Percentiles rank a stretch among this genome's conserved stretches.
phyloP scores from a whole-genome alignment of 1,140 invertebrate species.

The Pteromalus puparum region DNA sequence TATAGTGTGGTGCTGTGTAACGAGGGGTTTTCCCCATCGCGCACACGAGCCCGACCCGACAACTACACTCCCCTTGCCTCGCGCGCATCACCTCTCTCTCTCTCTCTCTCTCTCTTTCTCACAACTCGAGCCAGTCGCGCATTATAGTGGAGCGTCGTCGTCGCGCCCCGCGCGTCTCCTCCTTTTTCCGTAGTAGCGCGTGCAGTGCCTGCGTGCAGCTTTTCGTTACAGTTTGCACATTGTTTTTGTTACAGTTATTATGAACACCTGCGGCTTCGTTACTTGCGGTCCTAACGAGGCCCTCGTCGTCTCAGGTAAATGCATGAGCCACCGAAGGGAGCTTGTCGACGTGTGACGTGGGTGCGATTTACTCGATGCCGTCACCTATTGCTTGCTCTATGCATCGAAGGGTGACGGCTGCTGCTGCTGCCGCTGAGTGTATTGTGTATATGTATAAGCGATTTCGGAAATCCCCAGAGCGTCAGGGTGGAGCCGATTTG shows the following conservation, averaged over 20 bases:
- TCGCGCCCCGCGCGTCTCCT: not conserved
- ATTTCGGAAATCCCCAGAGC: no score
- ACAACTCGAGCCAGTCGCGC: no score
- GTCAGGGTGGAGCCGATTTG: no score
- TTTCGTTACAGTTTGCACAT: not conserved
- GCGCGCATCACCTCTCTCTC: not conserved
- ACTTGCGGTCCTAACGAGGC: conserved; percentile 98
- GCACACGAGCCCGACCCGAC: not conserved
- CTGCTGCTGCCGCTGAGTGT: no score
- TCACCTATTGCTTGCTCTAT: no score
- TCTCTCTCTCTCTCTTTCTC: no score
- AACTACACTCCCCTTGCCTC: not conserved
- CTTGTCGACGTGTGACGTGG: no score
- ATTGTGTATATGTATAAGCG: no score
- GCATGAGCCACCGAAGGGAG: not conserved
- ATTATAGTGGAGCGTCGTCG: no score
- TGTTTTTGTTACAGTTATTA: conserved; percentile 66
- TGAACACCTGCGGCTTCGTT: conserved; percentile 93
- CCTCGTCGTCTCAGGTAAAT: conserved; percentile 95
- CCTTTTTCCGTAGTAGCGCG: not conserved
- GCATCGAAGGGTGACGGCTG: no score
- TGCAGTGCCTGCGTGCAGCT: not conserved
- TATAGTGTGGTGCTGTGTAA: no score
- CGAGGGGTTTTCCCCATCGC: not conserved
- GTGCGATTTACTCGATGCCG: no score